These are phyloP conservation scores for Amblyjoppa proteus DNA, from an alignment of 2,888 invertebrate species.

Conservation along the genomic window DNA sequence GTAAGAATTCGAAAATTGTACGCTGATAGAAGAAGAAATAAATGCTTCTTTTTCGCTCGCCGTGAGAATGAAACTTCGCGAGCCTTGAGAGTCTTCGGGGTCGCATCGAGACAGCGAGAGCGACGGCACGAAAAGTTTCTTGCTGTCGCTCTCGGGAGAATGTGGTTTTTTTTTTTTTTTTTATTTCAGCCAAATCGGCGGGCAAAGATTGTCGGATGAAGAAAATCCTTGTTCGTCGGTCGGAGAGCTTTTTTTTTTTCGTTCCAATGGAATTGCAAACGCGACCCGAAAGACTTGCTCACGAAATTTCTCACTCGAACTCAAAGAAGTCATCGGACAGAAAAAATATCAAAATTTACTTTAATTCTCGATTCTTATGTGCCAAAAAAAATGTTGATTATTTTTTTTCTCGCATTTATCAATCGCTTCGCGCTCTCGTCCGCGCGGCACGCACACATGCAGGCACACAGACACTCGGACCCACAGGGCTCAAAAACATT, in stretches of 20 bases:
- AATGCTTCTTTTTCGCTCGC: background rate
- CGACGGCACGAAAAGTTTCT: slow-evolving; percentile 17
- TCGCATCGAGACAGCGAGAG: slow-evolving; percentile 30
- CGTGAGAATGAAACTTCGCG: background rate
- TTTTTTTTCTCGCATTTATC: slow-evolving; percentile 2
- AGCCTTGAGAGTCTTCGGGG: slow-evolving; percentile 16
- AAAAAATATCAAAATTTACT: background rate
- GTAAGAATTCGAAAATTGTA: slow-evolving; percentile 50
- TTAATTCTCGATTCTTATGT: background rate
- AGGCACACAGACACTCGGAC: slow-evolving; percentile 43
- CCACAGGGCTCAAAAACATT: slow-evolving; percentile 21
- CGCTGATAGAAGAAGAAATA: background rate
- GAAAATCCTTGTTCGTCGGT: slow-evolving; percentile 4
- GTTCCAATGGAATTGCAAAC: background rate
- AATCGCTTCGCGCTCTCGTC: slow-evolving; percentile 46
- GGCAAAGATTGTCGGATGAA: slow-evolving; percentile 1
- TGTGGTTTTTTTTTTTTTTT: background rate
- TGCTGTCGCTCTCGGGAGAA: slow-evolving; percentile 12
- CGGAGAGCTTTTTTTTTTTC: background rate
- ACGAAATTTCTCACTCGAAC: slow-evolving; percentile 2
- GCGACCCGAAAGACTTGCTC: background rate
- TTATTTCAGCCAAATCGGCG: slow-evolving; percentile 5
- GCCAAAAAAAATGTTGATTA: background rate
- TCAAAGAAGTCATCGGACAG: background rate
- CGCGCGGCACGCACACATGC: slow-evolving; percentile 36